A percentile compares a stretch with the other conserved stretches of the same genome.
These are phyloP conservation scores for Aricia artaxerxes DNA, from an alignment of 2,888 invertebrate species.

Conservation along the genomic window DNA sequence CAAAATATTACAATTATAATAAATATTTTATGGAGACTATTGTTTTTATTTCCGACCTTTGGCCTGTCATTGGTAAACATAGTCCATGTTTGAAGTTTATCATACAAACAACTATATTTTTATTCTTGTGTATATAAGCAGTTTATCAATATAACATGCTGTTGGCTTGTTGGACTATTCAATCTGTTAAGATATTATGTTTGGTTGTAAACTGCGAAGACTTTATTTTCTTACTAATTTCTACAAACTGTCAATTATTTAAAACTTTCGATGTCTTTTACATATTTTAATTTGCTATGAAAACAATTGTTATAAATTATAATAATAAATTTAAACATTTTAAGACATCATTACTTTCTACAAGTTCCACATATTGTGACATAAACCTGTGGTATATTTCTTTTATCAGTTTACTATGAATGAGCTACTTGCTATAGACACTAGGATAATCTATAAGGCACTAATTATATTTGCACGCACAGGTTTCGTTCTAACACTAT, in stretches of 20 bases:
- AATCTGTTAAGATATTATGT: neutral
- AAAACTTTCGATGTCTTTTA: neutral
- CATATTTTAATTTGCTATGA: neutral
- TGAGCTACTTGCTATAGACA: neutral
- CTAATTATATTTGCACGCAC: conserved; percentile 17
- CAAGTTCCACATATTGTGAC: neutral
- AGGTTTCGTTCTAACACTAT: neutral
- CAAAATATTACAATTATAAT: conserved; percentile 30
- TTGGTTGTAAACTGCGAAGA: neutral
- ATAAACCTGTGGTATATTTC: neutral
- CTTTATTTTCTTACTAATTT: neutral
- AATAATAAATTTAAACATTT: neutral
- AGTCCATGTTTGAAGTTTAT: conserved; percentile 4
- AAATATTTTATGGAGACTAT: conserved; percentile 21
- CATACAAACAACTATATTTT: neutral
- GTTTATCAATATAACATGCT: neutral
- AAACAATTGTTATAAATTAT: neutral
- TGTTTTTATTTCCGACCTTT: conserved; percentile 4
- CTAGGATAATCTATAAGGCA: neutral
- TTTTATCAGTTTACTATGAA: neutral
- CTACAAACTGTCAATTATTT: neutral
- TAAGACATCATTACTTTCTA: neutral
- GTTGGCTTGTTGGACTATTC: neutral
- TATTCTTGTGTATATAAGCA: conserved; percentile 11
- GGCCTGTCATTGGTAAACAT: conserved; percentile 24